Percentiles rank a stretch among this genome's conserved stretches.
phyloP scores from a whole-genome alignment of 2,888 invertebrate species.

The Orthosia incerta region DNA sequence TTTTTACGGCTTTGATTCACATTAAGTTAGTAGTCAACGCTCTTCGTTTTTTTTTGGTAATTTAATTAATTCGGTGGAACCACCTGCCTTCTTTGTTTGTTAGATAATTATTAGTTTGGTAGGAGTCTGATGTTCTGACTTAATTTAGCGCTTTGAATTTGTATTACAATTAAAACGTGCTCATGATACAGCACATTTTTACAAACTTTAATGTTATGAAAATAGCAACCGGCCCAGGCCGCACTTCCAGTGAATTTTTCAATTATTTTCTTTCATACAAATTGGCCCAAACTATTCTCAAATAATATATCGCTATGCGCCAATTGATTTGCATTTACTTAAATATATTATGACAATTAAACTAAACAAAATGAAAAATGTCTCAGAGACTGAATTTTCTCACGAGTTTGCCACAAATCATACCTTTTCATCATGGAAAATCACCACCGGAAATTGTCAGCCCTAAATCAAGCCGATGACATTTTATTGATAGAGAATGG shows the following conservation, averaged over 20 bases:
- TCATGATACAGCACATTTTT: too few relatives aligned
- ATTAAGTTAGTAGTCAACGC: constrained; percentile 22
- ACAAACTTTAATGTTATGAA: too few relatives aligned
- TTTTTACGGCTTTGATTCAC: constrained; percentile 48
- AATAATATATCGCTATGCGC: too few relatives aligned
- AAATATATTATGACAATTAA: neutral
- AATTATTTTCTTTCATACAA: too few relatives aligned
- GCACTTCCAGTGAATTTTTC: too few relatives aligned
- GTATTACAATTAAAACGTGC: constrained; percentile 2
- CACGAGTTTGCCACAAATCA: constrained; percentile 33
- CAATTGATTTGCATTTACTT: too few relatives aligned
- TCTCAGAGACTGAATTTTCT: constrained; percentile 1
- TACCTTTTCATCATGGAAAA: constrained; percentile 22
- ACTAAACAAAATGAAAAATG: neutral
- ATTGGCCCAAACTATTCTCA: too few relatives aligned
- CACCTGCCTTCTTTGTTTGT: constrained; percentile 20
- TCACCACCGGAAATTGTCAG: constrained; percentile 34
- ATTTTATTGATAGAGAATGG: constrained; percentile 42
- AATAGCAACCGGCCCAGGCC: too few relatives aligned
- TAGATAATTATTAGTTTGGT: constrained; percentile 22
- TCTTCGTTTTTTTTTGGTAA: constrained; percentile 36
- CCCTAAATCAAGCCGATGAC: constrained; percentile 33
- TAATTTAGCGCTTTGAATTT: constrained; percentile 8
- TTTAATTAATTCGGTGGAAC: constrained; percentile 17
- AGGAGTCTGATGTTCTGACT: constrained; percentile 2